Base-by-base conservation (phyloP, 2,797 vertebrate species). In the Oreonectes daqikongensis region DNA sequence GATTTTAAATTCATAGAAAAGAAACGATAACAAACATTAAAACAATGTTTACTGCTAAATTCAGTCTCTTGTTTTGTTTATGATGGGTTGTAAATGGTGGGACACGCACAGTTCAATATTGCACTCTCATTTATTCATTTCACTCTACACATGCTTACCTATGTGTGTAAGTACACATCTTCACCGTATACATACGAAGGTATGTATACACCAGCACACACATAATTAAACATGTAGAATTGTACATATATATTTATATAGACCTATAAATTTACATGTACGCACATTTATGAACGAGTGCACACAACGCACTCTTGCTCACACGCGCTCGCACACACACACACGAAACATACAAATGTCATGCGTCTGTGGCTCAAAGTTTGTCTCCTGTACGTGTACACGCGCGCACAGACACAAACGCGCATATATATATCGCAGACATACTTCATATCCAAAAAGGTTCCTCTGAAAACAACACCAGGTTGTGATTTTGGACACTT, bases 201-300 rank as follows among this genome's bases (percentile, higher is more conserved):
- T 92, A 93, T 93, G 90, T 91, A 85, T 84, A 93, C 89, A 91
- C 89, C 88, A 91, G 90, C 88, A 92, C 91, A 93, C 92, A 94
- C 91, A 93, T 92, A 92, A 92, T 91, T 93, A 92, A 93, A 93
- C 92, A 93, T 93, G 92, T 92, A 91, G 89, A 92, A 91, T 91
- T 94, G 92, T 94, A 93, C 92, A 93, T 94, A 92, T 93, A 93
- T 93, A 93, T 93, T 92, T 93, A 93, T 94, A 94, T 92, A 93
- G 91, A 92, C 90, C 89, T 93, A 93, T 94, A 93, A 93, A 93
- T 94, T 91, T 93, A 94, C 92, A 93, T 93, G 91, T 93, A 94
- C 91, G 90, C 90, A 92, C 91, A 93, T 90, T 91, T 92, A 91
- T 90, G 92, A 92, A 92, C 91, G 88, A 92, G 89, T 90, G 90